Percentiles rank a stretch among this genome's conserved stretches.
phyloP scores from a whole-genome alignment of 2,888 invertebrate genomes.

The Nymphalis urticae region DNA sequence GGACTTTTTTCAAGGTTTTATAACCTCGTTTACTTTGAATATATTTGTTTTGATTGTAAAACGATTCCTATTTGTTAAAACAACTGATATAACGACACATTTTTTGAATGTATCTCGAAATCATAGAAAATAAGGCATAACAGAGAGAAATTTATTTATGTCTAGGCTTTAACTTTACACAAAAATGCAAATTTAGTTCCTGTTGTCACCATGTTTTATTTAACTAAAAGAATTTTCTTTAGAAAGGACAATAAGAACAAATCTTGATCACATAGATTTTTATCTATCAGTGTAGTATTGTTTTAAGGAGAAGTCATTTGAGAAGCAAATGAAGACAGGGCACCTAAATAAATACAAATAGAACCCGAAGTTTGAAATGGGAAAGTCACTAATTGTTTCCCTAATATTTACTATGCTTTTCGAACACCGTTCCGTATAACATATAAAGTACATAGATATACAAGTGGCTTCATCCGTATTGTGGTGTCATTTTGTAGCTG shows the following conservation, averaged over 20 bases:
- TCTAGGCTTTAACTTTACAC: too few species aligned
- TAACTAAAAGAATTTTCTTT: neutral
- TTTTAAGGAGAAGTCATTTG: slow-evolving; percentile 10
- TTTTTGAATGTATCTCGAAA: too few species aligned
- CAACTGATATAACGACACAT: too few species aligned
- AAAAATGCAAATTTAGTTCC: too few species aligned
- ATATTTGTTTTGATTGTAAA: slow-evolving; percentile 2
- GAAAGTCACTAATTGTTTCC: slow-evolving; percentile 43
- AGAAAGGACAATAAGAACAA: neutral
- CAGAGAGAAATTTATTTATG: too few species aligned
- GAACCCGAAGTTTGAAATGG: slow-evolving; percentile 33
- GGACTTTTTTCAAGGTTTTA: slow-evolving; percentile 8
- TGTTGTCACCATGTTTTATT: neutral
- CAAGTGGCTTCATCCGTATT: too few species aligned
- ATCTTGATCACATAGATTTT: neutral
- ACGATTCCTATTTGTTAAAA: neutral
- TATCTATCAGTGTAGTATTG: neutral
- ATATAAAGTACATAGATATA: neutral
- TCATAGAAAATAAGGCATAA: too few species aligned
- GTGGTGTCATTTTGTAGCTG: too few species aligned
- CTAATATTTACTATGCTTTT: slow-evolving; percentile 44
- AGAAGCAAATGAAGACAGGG: slow-evolving; percentile 14
- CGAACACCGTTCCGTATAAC: neutral
- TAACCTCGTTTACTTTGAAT: neutral
- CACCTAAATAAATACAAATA: slow-evolving; percentile 42